Conservation (phyloP, 2,113 vertebrate genomes). For the Bothrops jararaca region DNA sequence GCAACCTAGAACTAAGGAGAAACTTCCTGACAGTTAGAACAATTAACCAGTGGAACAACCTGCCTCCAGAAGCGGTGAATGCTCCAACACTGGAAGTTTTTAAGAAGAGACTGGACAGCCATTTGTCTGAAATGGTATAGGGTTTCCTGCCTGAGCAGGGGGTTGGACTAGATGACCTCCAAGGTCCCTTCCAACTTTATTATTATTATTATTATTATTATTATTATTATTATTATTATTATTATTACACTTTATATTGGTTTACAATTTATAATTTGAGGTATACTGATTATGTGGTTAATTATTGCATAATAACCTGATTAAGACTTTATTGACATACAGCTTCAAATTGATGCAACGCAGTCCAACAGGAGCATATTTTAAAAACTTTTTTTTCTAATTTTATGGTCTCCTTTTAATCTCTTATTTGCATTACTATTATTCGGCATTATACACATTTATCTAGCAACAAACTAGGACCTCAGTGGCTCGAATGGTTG, state of each 20-base stretch:
- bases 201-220: background rate
- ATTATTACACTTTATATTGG: background rate
- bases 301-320: background rate
- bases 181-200: no score
- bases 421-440: background rate
- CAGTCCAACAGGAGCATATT: background rate
- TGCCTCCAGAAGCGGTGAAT: no score
- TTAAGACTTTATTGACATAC: background rate
- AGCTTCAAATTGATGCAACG: background rate
- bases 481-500: background rate
- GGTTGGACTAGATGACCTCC: no score
- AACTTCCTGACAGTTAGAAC: no score
- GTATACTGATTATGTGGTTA: background rate
- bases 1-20: no score
- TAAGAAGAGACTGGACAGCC: no score
- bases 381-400: background rate
- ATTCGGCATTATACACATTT: background rate
- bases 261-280: background rate
- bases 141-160: no score
- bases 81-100: no score
- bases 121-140: no score
- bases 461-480: background rate
- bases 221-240: background rate
- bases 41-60: no score
- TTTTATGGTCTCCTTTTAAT: background rate